Evolutionary conservation across 2,888 invertebrate species (phyloP).

Genomic region (Lobophora halterata): DNA sequence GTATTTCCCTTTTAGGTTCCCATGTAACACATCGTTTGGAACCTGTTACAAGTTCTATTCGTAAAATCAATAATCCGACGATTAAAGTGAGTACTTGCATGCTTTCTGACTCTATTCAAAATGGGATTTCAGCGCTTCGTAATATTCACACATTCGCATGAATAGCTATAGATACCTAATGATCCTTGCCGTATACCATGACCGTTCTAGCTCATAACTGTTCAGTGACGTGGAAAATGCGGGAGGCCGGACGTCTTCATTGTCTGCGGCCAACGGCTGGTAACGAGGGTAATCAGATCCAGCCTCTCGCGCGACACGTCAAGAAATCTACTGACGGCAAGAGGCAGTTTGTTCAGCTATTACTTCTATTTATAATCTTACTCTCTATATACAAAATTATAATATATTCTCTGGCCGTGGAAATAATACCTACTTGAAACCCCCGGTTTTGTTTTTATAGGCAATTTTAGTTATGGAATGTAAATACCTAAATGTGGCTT

Average conservation of each 20-base stretch:
- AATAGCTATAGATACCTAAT: neutral
- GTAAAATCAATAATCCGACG: too few species aligned
- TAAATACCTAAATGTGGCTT: too few species aligned
- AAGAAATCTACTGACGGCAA: neutral
- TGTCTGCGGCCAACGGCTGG: conserved; percentile 29
- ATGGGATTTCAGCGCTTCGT: neutral
- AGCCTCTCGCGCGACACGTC: conserved; percentile 22
- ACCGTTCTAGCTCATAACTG: conserved; percentile 23
- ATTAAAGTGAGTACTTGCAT: too few species aligned
- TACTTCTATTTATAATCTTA: conserved; percentile 2
- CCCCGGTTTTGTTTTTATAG: too few species aligned
- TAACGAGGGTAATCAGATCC: conserved; percentile 42
- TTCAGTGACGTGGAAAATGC: conserved; percentile 30
- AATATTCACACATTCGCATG: neutral
- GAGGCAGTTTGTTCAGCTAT: conserved; percentile 5
- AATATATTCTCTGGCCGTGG: too few species aligned
- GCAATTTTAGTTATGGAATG: too few species aligned
- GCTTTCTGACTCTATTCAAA: conserved; percentile 1
- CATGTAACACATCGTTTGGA: too few species aligned
- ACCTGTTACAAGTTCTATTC: too few species aligned
- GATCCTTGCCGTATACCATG: neutral
- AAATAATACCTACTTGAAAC: too few species aligned
- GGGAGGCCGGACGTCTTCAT: conserved; percentile 36
- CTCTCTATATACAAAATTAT: too few species aligned
- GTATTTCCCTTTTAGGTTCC: too few species aligned